phyloP scores from a whole-genome alignment of 2,113 vertebrate species.

The Peromyscus maniculatus region DNA sequence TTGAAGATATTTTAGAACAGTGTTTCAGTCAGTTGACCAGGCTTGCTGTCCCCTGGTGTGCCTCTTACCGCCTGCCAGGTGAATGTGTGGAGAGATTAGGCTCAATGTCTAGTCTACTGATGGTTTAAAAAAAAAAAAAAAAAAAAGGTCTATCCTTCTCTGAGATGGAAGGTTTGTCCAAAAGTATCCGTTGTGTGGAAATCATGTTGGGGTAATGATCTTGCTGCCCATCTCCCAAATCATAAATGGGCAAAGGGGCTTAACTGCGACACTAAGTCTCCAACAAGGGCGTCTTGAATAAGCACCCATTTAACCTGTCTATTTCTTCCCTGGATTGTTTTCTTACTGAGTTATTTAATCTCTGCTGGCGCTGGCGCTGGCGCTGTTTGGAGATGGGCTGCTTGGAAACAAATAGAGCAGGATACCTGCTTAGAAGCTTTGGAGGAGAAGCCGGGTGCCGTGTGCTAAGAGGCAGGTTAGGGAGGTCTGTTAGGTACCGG shows the following conservation, averaged over 20 bases:
- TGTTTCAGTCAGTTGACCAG: not conserved
- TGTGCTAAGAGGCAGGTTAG: not conserved
- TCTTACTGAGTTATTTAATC: not conserved
- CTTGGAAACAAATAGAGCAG: not conserved
- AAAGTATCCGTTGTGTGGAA: not conserved
- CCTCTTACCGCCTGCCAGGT: not conserved
- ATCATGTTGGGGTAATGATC: not conserved
- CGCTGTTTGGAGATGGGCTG: not conserved
- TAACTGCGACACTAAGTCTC: not conserved
- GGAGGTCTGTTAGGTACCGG: accelerated
- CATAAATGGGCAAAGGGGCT: not conserved
- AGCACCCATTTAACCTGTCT: not conserved
- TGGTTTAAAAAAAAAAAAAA: not conserved
- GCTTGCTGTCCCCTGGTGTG: not conserved
- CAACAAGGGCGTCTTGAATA: not conserved
- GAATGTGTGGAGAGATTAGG: not conserved
- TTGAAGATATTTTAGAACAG: not conserved
- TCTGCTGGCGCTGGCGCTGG: not conserved
- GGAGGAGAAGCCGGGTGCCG: accelerated
- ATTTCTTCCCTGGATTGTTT: not conserved
- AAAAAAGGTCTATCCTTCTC: not conserved
- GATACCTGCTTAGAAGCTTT: not conserved
- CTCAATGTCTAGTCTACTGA: not conserved
- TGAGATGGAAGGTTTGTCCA: not conserved
- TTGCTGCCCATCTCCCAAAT: not conserved